A percentile compares a stretch with the other conserved stretches of the same genome.
Conservation (phyloP, 1,140 invertebrate genomes). For the Anastrepha obliqua region DNA sequence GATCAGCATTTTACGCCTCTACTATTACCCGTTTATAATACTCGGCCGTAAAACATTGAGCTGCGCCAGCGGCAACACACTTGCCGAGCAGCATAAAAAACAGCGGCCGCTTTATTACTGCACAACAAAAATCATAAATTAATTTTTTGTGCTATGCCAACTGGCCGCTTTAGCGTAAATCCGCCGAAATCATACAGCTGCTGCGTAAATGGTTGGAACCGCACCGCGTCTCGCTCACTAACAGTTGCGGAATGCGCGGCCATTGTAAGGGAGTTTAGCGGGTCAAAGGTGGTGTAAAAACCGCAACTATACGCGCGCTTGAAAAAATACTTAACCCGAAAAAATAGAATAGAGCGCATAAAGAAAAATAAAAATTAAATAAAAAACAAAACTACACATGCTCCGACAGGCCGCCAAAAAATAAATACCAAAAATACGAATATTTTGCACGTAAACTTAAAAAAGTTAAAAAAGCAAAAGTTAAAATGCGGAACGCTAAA, state of each 20-base stretch:
- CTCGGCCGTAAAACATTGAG: slow-evolving; percentile 16
- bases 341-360: background rate
- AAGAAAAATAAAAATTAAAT: background rate
- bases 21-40: slow-evolving; percentile 12
- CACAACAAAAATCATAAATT: slow-evolving; percentile 48
- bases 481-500: slow-evolving; percentile 25
- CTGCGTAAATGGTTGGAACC: background rate
- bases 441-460: background rate
- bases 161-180: slow-evolving; percentile 23
- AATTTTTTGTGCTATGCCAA: slow-evolving; percentile 14
- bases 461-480: background rate
- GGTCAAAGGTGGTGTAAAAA: background rate
- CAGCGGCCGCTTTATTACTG: slow-evolving; percentile 13
- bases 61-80: slow-evolving; percentile 11
- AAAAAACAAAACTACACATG: background rate
- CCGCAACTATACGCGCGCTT: background rate
- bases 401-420: background rate
- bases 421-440: slow-evolving; percentile 23
- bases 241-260: background rate
- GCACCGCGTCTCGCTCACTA: background rate
- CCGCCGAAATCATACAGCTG: slow-evolving; percentile 26
- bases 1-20: slow-evolving; percentile 18
- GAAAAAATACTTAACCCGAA: slow-evolving; percentile 5
- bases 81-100: slow-evolving; percentile 23
- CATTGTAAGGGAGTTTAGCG: background rate